These are phyloP conservation scores for Rhynchopsitta pachyrhyncha DNA, from an alignment of 2,113 vertebrate genomes.

Conservation along the genomic window DNA sequence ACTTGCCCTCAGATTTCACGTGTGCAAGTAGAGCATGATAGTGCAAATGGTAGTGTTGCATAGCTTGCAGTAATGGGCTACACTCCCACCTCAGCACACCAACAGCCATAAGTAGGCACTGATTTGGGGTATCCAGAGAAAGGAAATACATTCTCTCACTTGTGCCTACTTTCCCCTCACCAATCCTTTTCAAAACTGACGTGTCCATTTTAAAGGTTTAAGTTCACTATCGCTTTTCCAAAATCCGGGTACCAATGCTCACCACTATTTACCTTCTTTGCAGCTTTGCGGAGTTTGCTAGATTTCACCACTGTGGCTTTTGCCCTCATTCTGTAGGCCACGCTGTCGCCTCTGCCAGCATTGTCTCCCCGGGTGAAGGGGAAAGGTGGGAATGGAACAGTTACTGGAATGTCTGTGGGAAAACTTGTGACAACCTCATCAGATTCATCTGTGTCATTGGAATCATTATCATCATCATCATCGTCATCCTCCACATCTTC, in stretches of 20 bases:
- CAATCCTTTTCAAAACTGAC: background rate
- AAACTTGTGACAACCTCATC: conserved; percentile 35
- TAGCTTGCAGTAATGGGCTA: background rate
- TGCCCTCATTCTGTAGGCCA: conserved; percentile 44
- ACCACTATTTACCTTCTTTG: conserved; percentile 56
- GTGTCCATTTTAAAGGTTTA: background rate
- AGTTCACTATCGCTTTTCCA: background rate
- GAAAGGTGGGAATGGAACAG: conserved; percentile 4
- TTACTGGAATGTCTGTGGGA: conserved; percentile 46
- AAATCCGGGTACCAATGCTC: background rate
- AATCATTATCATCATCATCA: conserved; percentile 46
- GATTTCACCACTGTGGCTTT: background rate
- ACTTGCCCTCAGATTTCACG: background rate
- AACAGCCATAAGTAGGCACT: accelerated
- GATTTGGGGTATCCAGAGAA: background rate
- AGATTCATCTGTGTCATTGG: conserved; percentile 68
- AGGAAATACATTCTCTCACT: background rate
- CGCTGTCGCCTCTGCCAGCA: conserved; percentile 68
- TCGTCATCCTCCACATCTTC: conserved; percentile 50
- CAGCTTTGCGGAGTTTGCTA: background rate
- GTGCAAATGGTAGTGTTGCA: background rate
- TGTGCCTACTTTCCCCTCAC: background rate
- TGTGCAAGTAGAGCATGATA: background rate
- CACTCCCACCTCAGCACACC: accelerated
- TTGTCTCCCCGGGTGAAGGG: conserved; percentile 48